Percentiles rank a stretch among this genome's conserved stretches.
Evolutionary conservation across 2,113 vertebrate genomes (phyloP).

Genomic region (Pedionomus torquatus): DNA sequence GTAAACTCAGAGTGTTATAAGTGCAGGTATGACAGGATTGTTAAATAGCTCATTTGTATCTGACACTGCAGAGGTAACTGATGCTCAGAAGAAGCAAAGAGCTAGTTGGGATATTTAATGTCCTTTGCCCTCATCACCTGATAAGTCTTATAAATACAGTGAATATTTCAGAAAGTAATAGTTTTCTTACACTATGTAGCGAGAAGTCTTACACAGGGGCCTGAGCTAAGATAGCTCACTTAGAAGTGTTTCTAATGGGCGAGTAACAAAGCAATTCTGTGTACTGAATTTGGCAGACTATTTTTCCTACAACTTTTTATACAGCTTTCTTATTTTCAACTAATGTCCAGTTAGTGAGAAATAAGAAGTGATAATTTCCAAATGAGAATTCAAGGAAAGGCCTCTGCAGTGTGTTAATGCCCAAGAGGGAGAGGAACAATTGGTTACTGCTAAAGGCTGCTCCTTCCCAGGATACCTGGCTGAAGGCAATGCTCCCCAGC

Average conservation of each 20-base stretch:
- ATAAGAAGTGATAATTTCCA: neutral
- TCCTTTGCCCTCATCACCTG: neutral
- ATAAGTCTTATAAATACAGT: neutral
- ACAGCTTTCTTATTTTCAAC: neutral
- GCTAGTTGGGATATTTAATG: neutral
- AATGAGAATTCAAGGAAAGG: neutral
- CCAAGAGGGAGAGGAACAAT: neutral
- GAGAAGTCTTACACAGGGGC: neutral
- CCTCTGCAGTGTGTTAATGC: neutral
- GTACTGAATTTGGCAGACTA: neutral
- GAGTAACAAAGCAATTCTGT: neutral
- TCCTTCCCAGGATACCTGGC: neutral
- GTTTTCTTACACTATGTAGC: neutral
- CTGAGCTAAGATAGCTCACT: neutral
- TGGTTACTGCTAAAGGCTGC: neutral
- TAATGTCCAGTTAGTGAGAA: neutral
- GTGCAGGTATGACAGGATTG: neutral
- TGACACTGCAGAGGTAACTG: neutral
- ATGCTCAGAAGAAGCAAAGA: neutral
- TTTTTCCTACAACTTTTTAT: neutral
- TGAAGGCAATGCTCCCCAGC: neutral
- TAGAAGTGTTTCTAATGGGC: neutral
- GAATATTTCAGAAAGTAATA: neutral
- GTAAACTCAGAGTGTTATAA: neutral
- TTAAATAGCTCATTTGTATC: neutral